Conservation (phyloP, 2,888 invertebrate genomes). For the Campoplex nolae region DNA sequence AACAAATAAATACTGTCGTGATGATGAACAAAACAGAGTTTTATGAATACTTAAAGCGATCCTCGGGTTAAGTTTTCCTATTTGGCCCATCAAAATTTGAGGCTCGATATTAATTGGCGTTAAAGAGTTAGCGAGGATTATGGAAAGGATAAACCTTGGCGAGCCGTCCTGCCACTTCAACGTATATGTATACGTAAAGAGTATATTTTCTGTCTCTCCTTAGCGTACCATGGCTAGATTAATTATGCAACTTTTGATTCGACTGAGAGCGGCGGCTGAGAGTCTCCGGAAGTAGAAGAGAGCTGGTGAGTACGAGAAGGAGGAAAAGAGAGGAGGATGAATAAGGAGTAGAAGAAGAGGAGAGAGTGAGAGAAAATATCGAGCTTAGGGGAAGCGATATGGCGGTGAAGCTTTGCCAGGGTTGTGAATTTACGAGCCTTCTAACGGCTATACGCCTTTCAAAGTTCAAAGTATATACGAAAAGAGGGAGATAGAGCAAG, state of each 20-base stretch:
- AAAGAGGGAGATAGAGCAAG: not conserved
- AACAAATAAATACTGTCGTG: not conserved
- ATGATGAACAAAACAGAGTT: not conserved
- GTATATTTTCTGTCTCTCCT: slow-evolving; percentile 49
- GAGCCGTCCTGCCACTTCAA: slow-evolving; percentile 60
- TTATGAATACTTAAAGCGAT: not conserved
- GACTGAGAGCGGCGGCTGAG: slow-evolving; percentile 56
- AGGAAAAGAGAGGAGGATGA: slow-evolving; percentile 16
- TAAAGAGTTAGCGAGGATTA: slow-evolving; percentile 34
- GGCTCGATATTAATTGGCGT: slow-evolving; percentile 44
- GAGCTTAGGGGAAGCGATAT: slow-evolving; percentile 41
- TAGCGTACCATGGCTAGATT: slow-evolving; percentile 71
- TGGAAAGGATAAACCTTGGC: slow-evolving; percentile 25
- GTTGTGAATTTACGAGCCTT: slow-evolving; percentile 64
- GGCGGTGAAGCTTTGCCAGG: slow-evolving; percentile 46
- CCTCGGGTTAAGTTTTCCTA: not conserved
- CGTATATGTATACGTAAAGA: slow-evolving; percentile 33
- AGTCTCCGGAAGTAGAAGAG: slow-evolving; percentile 31
- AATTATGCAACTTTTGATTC: slow-evolving; percentile 82
- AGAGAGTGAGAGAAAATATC: slow-evolving; percentile 56
- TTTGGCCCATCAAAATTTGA: slow-evolving; percentile 12
- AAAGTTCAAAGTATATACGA: slow-evolving; percentile 55
- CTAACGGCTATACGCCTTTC: slow-evolving; percentile 61
- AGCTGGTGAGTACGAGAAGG: slow-evolving; percentile 16
- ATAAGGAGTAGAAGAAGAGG: slow-evolving; percentile 13